Evolutionary conservation across 2,113 vertebrate genomes (phyloP).

Genomic region (Corythornis vintsioides): DNA sequence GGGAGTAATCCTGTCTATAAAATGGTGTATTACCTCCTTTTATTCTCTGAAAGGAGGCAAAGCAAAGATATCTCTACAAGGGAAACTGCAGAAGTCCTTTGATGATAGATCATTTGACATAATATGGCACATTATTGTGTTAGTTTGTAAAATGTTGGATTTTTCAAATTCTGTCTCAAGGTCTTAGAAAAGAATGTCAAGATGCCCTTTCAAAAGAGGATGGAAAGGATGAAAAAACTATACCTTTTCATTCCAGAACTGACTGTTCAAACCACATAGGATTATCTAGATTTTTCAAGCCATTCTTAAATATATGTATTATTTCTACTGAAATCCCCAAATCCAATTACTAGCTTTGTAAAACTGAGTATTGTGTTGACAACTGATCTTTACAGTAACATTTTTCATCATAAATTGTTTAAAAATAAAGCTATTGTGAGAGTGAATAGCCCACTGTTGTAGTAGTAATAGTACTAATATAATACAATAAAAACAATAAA

Average conservation of each 20-base stretch:
- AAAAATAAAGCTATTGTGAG: neutral
- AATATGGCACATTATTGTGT: neutral
- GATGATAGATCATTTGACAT: neutral
- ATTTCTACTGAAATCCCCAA: conserved; percentile 19
- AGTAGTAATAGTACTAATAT: neutral
- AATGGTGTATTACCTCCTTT: neutral
- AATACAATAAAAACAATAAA: neutral
- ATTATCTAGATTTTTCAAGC: conserved; percentile 28
- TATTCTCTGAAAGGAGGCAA: neutral
- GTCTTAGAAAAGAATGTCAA: neutral
- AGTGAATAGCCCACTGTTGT: neutral
- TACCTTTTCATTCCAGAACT: neutral
- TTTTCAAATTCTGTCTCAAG: conserved; percentile 22
- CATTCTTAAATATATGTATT: neutral
- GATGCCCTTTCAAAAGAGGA: neutral
- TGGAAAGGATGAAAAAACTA: neutral
- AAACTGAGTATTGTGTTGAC: neutral
- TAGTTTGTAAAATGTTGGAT: conserved; percentile 9
- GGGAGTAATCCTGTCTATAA: neutral
- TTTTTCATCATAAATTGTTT: conserved; percentile 7
- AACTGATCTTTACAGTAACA: neutral
- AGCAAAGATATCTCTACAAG: conserved; percentile 1
- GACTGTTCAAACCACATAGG: neutral
- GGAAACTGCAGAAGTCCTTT: neutral
- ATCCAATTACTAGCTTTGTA: conserved; percentile 2